Conservation (phyloP, 1,140 invertebrate genomes). For the honey bee (Apis mellifera) region Amel_HAv3.1 CM009939.2:10715001-10715500, state of each 20-base stretch:
- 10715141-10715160: slow-evolving; percentile 33
- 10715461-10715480: slow-evolving; percentile 29
- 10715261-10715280: slow-evolving; percentile 65
- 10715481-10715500: slow-evolving; percentile 62
- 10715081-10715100: too few species aligned
- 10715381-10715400: slow-evolving; percentile 32
- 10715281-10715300: slow-evolving; percentile 72
- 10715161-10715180: slow-evolving; percentile 11
- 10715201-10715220: background rate
- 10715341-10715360: slow-evolving; percentile 36
- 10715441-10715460: slow-evolving; percentile 6
- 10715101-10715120: background rate
- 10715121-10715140: too few species aligned
- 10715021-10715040: background rate
- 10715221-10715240: slow-evolving; percentile 1
- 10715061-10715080: background rate
- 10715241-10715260: slow-evolving; percentile 23
- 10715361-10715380: slow-evolving; percentile 6
- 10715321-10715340: slow-evolving; percentile 60
- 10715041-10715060: slow-evolving; percentile 8
- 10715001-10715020: background rate
- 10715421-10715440: slow-evolving; percentile 51
- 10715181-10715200: slow-evolving; percentile 29
- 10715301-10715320: slow-evolving; percentile 75
- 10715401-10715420: too few species aligned